These are phyloP conservation scores for Pycnomerus fuliginosus DNA, from an alignment of 2,888 invertebrate genomes.

Conservation along the genomic window DNA sequence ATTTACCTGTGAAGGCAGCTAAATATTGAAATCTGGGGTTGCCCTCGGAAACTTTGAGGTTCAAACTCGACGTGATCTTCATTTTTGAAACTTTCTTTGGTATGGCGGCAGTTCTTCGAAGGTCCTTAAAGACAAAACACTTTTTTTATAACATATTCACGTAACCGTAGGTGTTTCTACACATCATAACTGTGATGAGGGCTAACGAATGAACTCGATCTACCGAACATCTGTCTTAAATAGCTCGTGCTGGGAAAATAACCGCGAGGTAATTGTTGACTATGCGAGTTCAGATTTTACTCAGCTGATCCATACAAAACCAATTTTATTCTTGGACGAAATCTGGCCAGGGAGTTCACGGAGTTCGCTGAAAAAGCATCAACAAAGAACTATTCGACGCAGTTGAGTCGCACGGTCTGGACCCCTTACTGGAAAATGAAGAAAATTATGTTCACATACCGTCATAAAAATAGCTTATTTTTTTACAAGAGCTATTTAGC, in stretches of 20 bases:
- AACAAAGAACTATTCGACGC: no score
- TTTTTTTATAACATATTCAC: background rate
- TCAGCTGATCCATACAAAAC: conserved; percentile 9
- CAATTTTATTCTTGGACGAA: conserved; percentile 3
- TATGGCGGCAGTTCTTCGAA: background rate
- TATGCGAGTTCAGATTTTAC: conserved; percentile 1
- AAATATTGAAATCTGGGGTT: conserved; percentile 24
- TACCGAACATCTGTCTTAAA: conserved; percentile 17
- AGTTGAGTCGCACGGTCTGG: no score
- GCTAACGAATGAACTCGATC: conserved; percentile 16
- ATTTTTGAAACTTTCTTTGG: conserved; percentile 4
- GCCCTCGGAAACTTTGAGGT: conserved; percentile 14
- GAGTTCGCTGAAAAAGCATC: background rate
- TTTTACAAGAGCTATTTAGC: no score
- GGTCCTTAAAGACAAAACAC: background rate
- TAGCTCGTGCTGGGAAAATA: conserved; percentile 23
- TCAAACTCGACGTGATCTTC: conserved; percentile 17
- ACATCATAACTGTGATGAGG: conserved; percentile 7
- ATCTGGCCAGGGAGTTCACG: background rate
- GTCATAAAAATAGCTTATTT: no score
- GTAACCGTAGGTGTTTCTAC: no score
- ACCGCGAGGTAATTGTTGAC: conserved; percentile 15
- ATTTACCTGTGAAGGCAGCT: conserved; percentile 28
- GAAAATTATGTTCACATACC: no score
- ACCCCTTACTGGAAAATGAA: no score